Base-by-base conservation (phyloP, 2,888 invertebrate genomes). In the Mythimna ferrago region DNA sequence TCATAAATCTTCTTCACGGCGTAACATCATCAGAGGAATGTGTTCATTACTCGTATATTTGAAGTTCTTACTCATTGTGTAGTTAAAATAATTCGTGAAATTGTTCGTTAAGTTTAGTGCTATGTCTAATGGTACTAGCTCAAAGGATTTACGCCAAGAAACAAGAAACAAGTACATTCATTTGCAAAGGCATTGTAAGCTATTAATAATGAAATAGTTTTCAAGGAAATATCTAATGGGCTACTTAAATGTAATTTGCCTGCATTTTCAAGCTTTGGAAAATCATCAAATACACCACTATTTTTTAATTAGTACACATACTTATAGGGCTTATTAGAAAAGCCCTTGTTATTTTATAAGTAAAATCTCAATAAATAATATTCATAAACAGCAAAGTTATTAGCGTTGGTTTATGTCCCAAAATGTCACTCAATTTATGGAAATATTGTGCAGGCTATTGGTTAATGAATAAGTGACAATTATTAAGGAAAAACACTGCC, bases 21-120 rank as follows among this genome's bases (percentile, higher is more conserved):
- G 9, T 54, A 72, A 54, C 53, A 72, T 66, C 32, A 32, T 38
- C 16, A 2, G n/a, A 32, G 66, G 71, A 76, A 78, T 78, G 38
- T 51, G 48, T 56, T 60, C 38, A 44, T 71, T 56, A 26, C 26
- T 26, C 26, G 26, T 26, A 66, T 66, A 62, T 73, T 66, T 56
- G 6, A 51, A 54, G 64, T 64, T 71, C 16, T 78, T 63, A 58
- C 73, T 58, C 56, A 76, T 44, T 38, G 16, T 38, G 9, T 62
- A 26, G 66, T 78, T 66, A 54, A 38, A 77, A 53, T 63, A 48
- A 60, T 77, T 16, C 66, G 73, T 66, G n/a, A 73, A 78, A 66
- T 66, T 66, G 76, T 54, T 62, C 66, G 21, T 48, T 65, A 19
- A 11, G 16, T 19, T 44, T 61, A 72, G 11, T 71, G 10, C 56